A percentile compares a stretch with the other conserved stretches of the same genome.
phyloP scores from a whole-genome alignment of 2,797 vertebrate species.

The Helarctos malayanus region DNA sequence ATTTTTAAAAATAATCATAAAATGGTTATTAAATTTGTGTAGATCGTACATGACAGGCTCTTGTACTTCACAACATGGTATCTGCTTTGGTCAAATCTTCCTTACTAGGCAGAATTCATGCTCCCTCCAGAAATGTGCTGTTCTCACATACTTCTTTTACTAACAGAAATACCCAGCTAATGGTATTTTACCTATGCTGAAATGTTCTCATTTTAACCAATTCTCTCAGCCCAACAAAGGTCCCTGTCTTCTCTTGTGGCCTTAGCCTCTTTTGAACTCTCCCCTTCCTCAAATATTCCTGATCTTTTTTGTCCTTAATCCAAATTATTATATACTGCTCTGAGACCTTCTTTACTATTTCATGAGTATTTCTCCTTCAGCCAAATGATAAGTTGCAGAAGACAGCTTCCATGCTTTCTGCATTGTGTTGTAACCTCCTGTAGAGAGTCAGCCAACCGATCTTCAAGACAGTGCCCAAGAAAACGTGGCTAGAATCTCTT shows the following conservation, averaged over 20 bases:
- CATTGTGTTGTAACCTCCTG: background rate
- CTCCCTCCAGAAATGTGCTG: background rate
- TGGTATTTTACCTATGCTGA: background rate
- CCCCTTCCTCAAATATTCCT: background rate
- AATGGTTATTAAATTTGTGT: background rate
- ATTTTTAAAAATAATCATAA: background rate
- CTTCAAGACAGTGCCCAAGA: background rate
- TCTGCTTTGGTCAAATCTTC: background rate
- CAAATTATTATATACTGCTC: background rate
- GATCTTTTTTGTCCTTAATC: background rate
- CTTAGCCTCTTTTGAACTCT: background rate
- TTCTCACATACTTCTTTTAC: background rate
- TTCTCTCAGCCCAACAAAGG: background rate
- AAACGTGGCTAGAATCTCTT: slow-evolving; percentile 17
- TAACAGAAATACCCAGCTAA: background rate
- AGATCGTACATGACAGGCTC: background rate
- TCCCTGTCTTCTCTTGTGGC: background rate
- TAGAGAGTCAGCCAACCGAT: background rate
- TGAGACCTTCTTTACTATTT: slow-evolving; percentile 19
- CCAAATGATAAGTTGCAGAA: background rate
- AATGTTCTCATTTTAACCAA: background rate
- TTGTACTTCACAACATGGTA: background rate
- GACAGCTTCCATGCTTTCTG: background rate
- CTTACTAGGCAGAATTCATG: background rate
- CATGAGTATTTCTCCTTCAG: background rate